phyloP scores from a whole-genome alignment of 1,140 invertebrate genomes.

The Periplaneta americana region DNA sequence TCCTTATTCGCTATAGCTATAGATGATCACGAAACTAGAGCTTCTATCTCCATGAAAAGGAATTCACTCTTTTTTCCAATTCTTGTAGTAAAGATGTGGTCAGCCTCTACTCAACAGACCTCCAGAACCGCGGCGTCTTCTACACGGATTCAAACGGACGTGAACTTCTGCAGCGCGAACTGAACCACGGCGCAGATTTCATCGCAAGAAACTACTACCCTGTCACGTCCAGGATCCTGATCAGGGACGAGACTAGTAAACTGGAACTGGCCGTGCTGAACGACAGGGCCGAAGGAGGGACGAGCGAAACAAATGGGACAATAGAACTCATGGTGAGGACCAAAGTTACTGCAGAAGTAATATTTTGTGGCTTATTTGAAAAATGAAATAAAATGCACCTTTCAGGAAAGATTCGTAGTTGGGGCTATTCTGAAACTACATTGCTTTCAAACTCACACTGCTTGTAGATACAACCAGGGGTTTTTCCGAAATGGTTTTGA shows the following conservation, averaged over 20 bases:
- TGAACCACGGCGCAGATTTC: constrained; percentile 72
- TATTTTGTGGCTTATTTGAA: not conserved
- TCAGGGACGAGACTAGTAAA: constrained; percentile 48
- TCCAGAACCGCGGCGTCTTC: constrained; percentile 63
- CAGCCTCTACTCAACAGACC: constrained; percentile 57
- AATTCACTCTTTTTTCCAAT: too few species aligned
- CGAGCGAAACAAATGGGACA: constrained; percentile 68
- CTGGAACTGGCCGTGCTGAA: constrained; percentile 61
- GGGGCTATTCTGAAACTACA: too few species aligned
- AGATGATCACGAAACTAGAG: too few species aligned
- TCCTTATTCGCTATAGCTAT: too few species aligned
- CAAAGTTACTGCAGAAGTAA: not conserved
- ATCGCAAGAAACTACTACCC: constrained; percentile 89
- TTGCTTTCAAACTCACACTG: not conserved
- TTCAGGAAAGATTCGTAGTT: not conserved
- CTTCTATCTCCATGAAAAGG: too few species aligned
- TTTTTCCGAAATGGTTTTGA: not conserved
- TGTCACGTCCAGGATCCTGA: constrained; percentile 76
- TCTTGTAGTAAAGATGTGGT: constrained; percentile 88
- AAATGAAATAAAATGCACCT: too few species aligned
- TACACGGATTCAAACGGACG: constrained; percentile 94
- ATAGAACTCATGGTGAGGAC: constrained; percentile 69
- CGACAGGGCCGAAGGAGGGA: constrained; percentile 84
- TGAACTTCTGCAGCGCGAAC: constrained; percentile 70
- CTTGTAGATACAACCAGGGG: not conserved